Evolutionary conservation across 53 echinoderm and acorn worm genomes (phyloP), one percentile per base, ranked within the genome.

Genomic region (Henricia sp.): DNA sequence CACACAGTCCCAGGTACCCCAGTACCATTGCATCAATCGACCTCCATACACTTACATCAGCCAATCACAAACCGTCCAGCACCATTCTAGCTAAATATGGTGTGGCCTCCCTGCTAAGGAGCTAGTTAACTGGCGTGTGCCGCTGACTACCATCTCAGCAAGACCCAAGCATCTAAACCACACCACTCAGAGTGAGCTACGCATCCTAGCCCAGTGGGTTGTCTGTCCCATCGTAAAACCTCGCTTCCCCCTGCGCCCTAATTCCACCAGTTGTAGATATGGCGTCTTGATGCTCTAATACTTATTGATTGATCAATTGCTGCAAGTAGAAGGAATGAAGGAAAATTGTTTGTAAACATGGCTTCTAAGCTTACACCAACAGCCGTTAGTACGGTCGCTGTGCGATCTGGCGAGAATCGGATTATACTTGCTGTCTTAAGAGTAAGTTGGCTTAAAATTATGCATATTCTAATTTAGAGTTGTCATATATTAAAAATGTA

Each of bases 301-400:
- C 44, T 80, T 25, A n/a, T 20, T 76, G 59, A 24, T 58, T 25
- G 20, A n/a, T 60, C n/a, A 48, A 44, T 27, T 26, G 71, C 29
- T 39, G 28, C n/a, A 32, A 44, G 28, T 40, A n/a, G 37, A 23
- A 57, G 40, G 64, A 42, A 33, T 80, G 77, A 60, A 59, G 60
- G 60, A 59, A n/a, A 59, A 59, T 58, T 53, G 60, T 23, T 43
- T 21, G 53, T 41, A 30, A 80, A 80, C 80, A 80, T 80, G 80
- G 80, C 80, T 63, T 6, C 80, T 13, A 80, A 80, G 80, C 48
- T 80, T 63, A 71, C 86, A 1, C 90, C 88, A 70, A 96, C 96
- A 20, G 92, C 96, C 13, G 94, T 96, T 55, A 93, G 93, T 67
- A 96, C 96, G n/a, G 93, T 96, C 37, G 96, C 96, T 38, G 89